Conservation (phyloP, 2,797 vertebrate species). For the Salmo trutta region DNA sequence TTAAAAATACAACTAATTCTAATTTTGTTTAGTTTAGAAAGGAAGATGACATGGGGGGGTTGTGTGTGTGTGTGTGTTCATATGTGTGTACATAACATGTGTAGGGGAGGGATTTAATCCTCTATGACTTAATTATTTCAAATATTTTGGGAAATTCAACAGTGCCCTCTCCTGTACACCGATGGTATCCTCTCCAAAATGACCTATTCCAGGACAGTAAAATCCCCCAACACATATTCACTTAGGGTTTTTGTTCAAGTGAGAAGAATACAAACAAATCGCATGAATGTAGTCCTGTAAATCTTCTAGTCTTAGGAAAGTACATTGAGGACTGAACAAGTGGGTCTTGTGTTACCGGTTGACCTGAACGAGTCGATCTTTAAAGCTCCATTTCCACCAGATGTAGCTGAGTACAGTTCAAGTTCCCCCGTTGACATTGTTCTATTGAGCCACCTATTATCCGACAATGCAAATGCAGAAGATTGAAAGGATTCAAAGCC, state of each 20-base stretch:
- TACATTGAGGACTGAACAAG: neutral
- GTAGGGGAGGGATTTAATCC: neutral
- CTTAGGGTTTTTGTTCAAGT: neutral
- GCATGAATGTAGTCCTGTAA: neutral
- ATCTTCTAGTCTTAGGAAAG: neutral
- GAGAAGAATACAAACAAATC: neutral
- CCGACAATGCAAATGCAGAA: neutral
- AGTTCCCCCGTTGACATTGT: neutral
- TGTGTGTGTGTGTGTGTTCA: slow-evolving; percentile 3
- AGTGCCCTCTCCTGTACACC: slow-evolving; percentile 8
- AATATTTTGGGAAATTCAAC: neutral
- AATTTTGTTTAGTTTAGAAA: no score
- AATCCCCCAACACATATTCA: neutral
- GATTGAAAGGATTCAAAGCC: neutral
- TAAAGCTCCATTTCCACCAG: neutral
- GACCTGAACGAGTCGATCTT: neutral
- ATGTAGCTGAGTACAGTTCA: neutral
- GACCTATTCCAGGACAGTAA: neutral
- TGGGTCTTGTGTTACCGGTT: neutral
- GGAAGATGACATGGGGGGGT: neutral
- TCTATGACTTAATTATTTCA: neutral
- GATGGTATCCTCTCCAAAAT: neutral
- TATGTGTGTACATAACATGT: slow-evolving; percentile 10
- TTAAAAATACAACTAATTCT: no score
- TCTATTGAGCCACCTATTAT: neutral